Conservation (phyloP, 2,888 invertebrate genomes). For the Laspeyria flexula region DNA sequence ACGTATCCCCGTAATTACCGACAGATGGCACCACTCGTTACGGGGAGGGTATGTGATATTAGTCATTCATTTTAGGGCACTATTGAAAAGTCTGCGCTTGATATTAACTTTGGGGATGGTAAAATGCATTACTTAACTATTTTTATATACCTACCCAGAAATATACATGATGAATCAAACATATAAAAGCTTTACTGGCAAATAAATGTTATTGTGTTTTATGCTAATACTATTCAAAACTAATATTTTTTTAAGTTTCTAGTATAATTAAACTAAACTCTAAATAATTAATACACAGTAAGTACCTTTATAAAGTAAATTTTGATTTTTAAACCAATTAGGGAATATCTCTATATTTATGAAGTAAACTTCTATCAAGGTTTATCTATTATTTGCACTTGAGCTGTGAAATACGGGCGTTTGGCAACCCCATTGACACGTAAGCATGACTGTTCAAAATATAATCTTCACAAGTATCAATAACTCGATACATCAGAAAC, state of each 20-base stretch:
- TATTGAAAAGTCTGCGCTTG: conserved; percentile 29
- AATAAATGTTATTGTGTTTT: too few species aligned
- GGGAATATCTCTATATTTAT: too few species aligned
- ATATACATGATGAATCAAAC: too few species aligned
- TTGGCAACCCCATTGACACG: conserved; percentile 1
- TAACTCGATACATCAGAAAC: conserved; percentile 28
- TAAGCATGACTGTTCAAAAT: conserved; percentile 34
- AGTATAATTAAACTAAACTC: too few species aligned
- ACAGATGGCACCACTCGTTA: conserved; percentile 77
- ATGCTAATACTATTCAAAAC: too few species aligned
- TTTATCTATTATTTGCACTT: not conserved
- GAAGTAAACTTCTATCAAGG: not conserved
- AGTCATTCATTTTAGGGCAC: conserved; percentile 47
- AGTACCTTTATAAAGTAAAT: too few species aligned
- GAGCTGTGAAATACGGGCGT: not conserved
- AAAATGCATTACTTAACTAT: not conserved
- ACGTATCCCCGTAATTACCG: conserved; percentile 71
- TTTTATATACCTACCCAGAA: too few species aligned
- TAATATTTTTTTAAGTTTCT: too few species aligned
- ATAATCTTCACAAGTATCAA: conserved; percentile 37
- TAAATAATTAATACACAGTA: too few species aligned
- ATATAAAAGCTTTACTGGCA: too few species aligned
- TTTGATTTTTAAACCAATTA: too few species aligned
- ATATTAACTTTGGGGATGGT: conserved; percentile 1
- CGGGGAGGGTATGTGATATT: conserved; percentile 46